Evolutionary conservation across 2,888 invertebrate species (phyloP), one percentile per base, ranked within the genome.

Genomic region (Polymixis lichenea): DNA sequence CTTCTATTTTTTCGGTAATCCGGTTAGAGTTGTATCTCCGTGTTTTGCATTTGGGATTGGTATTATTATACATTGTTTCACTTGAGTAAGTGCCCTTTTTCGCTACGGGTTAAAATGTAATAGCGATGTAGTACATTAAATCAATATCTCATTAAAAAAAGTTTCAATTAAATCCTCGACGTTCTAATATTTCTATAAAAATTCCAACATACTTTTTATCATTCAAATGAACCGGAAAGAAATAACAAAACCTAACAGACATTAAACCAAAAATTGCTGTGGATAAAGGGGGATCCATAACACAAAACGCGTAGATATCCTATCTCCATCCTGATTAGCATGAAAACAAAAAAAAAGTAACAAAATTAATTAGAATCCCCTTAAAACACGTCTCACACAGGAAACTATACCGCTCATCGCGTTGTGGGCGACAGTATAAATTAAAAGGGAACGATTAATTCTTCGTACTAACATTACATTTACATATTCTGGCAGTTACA

Each of bases 401-500:
- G 75, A 83, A 87, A 85, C 88, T 85, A 86, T 84, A 77, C 58
- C 74, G 79, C 83, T 83, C 77, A 78, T 82, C 86, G 76, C 66
- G 62, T 67, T 60, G 68, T 65, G 68, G 82, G 77, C 67, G 81
- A 80, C 84, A 80, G 87, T 82, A 88, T 85, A 88, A 80, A 90
- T 89, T 89, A 88, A 84, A 90, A 86, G 65, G 75, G 80, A 86
- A 88, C 87, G 88, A 90, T 89, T 88, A 90, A 88, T 84, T 79
- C 79, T 86, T 82, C 75, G 67, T 82, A 77, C 78, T 71, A 87
- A 88, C 86, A 85, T 86, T 78, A 81, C 77, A 89, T 89, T 89
- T 86, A 82, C 89, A 89, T 89, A 86, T 77, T 82, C 72, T 49
- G 56, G 83, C 87, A 72, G 86, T 89, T 80, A 89, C 80, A 73